These are phyloP conservation scores for Micromesistius poutassou DNA, from an alignment of 2,797 vertebrate genomes.

Conservation along the genomic window DNA sequence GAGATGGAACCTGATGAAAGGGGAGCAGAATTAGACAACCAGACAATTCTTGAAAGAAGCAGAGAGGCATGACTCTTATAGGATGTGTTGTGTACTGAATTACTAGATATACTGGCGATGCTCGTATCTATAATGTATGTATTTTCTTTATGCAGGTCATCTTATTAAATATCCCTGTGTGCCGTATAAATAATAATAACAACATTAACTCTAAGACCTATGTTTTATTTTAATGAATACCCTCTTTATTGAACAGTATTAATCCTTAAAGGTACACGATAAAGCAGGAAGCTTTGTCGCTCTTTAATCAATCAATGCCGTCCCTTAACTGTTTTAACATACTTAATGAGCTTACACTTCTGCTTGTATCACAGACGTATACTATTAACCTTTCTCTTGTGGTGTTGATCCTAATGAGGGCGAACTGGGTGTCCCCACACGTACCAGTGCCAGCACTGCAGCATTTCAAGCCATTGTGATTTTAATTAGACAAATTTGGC, in stretches of 20 bases:
- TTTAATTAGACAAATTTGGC: conserved; percentile 66
- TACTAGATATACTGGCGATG: too few species aligned
- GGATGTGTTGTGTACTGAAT: too few species aligned
- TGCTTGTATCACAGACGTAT: conserved; percentile 35
- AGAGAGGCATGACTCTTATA: too few species aligned
- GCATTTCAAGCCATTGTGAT: conserved; percentile 56
- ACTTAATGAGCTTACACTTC: conserved; percentile 51
- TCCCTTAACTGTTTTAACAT: conserved; percentile 26
- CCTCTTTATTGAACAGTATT: too few species aligned
- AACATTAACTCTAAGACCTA: too few species aligned
- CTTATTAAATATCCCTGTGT: too few species aligned
- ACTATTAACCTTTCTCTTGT: conserved; percentile 53
- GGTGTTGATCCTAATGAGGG: conserved; percentile 51
- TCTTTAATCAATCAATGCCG: conserved; percentile 17
- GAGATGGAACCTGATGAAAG: neutral
- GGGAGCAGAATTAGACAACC: too few species aligned
- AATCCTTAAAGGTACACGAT: neutral
- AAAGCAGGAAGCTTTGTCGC: conserved; percentile 9
- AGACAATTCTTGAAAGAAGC: too few species aligned
- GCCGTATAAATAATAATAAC: too few species aligned
- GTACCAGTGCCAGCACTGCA: conserved; percentile 40
- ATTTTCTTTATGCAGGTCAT: too few species aligned
- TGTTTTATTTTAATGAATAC: too few species aligned
- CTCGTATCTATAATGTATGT: too few species aligned
- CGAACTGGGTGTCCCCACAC: conserved; percentile 47